Evolutionary conservation across 2,113 vertebrate species (phyloP).

Genomic region (Perccottus glenii): DNA sequence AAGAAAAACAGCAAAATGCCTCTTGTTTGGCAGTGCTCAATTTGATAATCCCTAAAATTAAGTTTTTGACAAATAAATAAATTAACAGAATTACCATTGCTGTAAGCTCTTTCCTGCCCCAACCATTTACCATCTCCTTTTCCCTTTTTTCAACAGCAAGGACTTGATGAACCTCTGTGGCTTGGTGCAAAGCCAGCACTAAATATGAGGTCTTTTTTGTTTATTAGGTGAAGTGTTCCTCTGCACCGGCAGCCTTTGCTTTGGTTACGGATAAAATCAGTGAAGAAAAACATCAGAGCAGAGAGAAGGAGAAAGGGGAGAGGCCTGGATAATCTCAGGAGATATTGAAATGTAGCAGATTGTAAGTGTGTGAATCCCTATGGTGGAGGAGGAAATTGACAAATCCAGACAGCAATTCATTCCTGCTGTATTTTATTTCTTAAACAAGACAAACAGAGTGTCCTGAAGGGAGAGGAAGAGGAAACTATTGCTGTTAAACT

Average conservation of each 20-base stretch:
- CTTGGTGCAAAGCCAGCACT: constrained; percentile 14
- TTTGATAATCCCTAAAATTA: too few relatives aligned
- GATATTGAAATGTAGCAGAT: constrained; percentile 16
- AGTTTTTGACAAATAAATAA: too few relatives aligned
- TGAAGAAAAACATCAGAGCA: constrained; percentile 56
- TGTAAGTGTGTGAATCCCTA: constrained; percentile 18
- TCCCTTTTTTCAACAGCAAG: not conserved
- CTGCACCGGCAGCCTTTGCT: constrained; percentile 63
- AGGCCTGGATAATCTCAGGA: constrained; percentile 8
- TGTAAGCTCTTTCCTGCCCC: too few relatives aligned
- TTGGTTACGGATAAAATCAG: constrained; percentile 73
- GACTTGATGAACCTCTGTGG: not conserved
- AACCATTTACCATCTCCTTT: not conserved
- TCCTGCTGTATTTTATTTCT: constrained; percentile 16
- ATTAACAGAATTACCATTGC: too few relatives aligned
- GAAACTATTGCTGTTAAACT: constrained; percentile 25
- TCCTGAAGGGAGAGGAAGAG: constrained; percentile 31
- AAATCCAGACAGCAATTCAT: constrained; percentile 27
- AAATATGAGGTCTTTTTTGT: constrained; percentile 37
- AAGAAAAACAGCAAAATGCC: too few relatives aligned
- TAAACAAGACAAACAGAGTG: constrained; percentile 16
- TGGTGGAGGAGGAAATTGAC: constrained; percentile 37
- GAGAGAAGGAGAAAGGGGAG: constrained; percentile 10
- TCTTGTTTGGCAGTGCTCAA: too few relatives aligned
- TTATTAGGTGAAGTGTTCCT: constrained; percentile 54